Conservation (phyloP, 2,797 vertebrate species). For the Champsocephalus gunnari region DNA sequence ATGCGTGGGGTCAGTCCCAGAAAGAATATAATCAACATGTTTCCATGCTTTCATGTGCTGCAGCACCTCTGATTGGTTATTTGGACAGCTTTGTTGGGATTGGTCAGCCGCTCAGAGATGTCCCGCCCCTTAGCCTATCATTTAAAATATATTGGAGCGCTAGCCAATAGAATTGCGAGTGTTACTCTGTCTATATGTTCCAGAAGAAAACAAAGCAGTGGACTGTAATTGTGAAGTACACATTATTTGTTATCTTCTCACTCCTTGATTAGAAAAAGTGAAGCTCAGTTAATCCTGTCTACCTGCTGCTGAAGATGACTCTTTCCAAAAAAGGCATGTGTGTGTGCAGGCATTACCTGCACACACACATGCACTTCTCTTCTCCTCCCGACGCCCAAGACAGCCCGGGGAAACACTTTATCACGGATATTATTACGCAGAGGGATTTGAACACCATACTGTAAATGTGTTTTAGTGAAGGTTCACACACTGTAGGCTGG, state of each 20-base stretch:
- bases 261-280: slow-evolving; percentile 45
- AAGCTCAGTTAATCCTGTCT: slow-evolving; percentile 53
- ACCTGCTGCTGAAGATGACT: slow-evolving; percentile 39
- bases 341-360: too few relatives aligned
- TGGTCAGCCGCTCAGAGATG: too few relatives aligned
- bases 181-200: too few relatives aligned
- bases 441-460: not conserved
- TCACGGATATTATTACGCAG: slow-evolving; percentile 29
- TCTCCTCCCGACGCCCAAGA: slow-evolving; percentile 23
- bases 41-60: too few relatives aligned
- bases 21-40: not conserved
- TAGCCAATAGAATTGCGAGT: too few relatives aligned
- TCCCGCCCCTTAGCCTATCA: too few relatives aligned
- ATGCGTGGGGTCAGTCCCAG: not conserved
- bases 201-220: too few relatives aligned
- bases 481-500: not conserved
- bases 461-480: not conserved
- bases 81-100: too few relatives aligned
- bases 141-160: too few relatives aligned
- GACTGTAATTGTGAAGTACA: not conserved
- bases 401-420: slow-evolving; percentile 36
- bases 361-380: too few relatives aligned
- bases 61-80: too few relatives aligned
- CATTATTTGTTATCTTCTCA: not conserved
- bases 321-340: slow-evolving; percentile 18